phyloP scores from a whole-genome alignment of 2,113 vertebrate species.

The Erinaceus europaeus region DNA sequence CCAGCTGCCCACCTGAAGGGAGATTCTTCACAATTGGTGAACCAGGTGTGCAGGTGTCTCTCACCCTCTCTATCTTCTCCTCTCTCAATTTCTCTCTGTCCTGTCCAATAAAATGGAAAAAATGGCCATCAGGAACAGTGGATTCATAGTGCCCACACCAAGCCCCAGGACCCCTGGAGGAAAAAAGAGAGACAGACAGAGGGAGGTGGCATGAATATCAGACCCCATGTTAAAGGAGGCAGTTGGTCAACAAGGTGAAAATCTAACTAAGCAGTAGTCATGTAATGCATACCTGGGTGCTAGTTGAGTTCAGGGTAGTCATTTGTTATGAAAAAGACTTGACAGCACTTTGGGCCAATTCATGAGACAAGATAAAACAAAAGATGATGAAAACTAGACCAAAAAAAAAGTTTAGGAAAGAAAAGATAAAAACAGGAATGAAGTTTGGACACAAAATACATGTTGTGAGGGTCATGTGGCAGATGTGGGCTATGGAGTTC shows the following conservation, averaged over 20 bases:
- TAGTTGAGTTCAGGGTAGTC: background rate
- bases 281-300: background rate
- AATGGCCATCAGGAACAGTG: too few relatives aligned
- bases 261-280: background rate
- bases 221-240: background rate
- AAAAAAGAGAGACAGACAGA: too few relatives aligned
- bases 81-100: too few relatives aligned
- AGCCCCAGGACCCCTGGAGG: too few relatives aligned
- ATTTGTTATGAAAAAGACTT: constrained; percentile 30
- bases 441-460: background rate
- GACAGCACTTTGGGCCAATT: background rate
- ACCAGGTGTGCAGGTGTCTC: too few relatives aligned
- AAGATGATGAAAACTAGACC: constrained; percentile 19
- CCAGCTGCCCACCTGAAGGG: too few relatives aligned
- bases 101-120: too few relatives aligned
- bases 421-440: background rate
- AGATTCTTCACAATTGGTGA: too few relatives aligned
- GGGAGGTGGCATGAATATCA: background rate
- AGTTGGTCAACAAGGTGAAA: background rate
- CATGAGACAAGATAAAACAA: background rate
- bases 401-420: background rate
- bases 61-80: too few relatives aligned
- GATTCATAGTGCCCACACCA: too few relatives aligned
- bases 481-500: background rate
- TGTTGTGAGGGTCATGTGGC: background rate